Evolutionary conservation across 2,113 vertebrate species (phyloP).

Genomic region (Psettodes erumei): DNA sequence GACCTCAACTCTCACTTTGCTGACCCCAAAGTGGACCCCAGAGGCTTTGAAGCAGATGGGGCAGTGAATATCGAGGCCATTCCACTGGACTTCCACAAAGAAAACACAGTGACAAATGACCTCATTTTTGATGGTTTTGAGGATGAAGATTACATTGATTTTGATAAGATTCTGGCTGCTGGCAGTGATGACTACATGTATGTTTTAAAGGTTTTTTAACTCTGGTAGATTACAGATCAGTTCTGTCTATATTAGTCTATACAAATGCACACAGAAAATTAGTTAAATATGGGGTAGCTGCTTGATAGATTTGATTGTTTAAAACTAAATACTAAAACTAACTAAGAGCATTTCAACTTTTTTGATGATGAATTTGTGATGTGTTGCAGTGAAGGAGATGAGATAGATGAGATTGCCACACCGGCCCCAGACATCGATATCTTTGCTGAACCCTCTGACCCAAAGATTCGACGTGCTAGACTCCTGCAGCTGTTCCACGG

Average conservation of each 20-base stretch:
- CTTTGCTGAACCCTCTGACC: constrained; percentile 81
- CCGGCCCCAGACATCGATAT: constrained; percentile 83
- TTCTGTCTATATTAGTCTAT: no score
- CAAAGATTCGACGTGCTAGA: constrained; percentile 84
- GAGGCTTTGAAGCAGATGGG: constrained; percentile 28
- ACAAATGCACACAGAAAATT: no score
- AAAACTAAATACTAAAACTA: neutral
- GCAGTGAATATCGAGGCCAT: constrained; percentile 76
- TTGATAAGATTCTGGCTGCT: constrained; percentile 87
- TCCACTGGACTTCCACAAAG: constrained; percentile 88
- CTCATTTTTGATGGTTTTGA: constrained; percentile 88
- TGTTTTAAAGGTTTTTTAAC: constrained; percentile 33
- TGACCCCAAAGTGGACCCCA: constrained; percentile 52
- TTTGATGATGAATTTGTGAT: constrained; percentile 2
- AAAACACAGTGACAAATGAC: constrained; percentile 94
- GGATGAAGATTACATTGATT: constrained; percentile 91
- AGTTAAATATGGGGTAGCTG: no score
- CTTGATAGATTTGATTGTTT: no score
- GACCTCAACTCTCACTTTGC: constrained; percentile 81
- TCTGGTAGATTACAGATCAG: neutral
- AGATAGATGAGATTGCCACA: constrained; percentile 86
- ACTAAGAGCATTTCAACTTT: neutral
- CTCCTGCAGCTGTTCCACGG: constrained; percentile 91
- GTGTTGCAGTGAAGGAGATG: constrained; percentile 81
- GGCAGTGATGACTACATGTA: constrained; percentile 86